A percentile compares a stretch with the other conserved stretches of the same genome.
phyloP scores from a whole-genome alignment of 2,888 invertebrate species.

The Euspilapteryx auroguttella region DNA sequence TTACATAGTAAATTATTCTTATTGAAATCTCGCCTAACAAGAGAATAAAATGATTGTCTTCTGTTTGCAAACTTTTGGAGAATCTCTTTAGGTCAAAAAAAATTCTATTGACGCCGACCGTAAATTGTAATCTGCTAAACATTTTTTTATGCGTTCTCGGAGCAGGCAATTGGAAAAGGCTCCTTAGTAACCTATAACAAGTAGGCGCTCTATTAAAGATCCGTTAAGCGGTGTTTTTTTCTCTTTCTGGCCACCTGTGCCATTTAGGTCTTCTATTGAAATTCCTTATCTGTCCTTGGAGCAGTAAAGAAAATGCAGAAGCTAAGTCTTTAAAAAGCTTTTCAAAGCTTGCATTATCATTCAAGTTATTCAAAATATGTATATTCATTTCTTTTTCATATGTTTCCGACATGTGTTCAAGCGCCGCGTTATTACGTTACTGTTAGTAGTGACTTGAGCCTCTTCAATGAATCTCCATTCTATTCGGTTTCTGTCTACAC shows the following conservation, averaged over 20 bases:
- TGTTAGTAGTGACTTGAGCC: too few relatives aligned
- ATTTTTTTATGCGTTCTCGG: slow-evolving; percentile 2
- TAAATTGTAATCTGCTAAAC: slow-evolving; percentile 1
- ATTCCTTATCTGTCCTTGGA: slow-evolving; percentile 1
- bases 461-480: too few relatives aligned
- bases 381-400: too few relatives aligned
- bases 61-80: not conserved
- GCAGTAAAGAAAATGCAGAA: not conserved
- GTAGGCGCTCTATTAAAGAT: slow-evolving; percentile 1
- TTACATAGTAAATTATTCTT: too few relatives aligned
- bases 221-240: not conserved
- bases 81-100: slow-evolving; percentile 1
- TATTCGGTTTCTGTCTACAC: too few relatives aligned
- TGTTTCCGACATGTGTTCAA: too few relatives aligned
- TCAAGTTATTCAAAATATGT: too few relatives aligned
- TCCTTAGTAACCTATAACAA: not conserved
- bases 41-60: slow-evolving; percentile 2
- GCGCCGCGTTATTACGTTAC: too few relatives aligned
- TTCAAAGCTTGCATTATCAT: too few relatives aligned
- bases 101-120: slow-evolving; percentile 3
- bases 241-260: not conserved
- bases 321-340: not conserved
- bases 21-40: too few relatives aligned
- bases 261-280: not conserved
- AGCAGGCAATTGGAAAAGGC: slow-evolving; percentile 2